phyloP scores from a whole-genome alignment of 2,113 vertebrate genomes.

The Xyliphius kryptos region DNA sequence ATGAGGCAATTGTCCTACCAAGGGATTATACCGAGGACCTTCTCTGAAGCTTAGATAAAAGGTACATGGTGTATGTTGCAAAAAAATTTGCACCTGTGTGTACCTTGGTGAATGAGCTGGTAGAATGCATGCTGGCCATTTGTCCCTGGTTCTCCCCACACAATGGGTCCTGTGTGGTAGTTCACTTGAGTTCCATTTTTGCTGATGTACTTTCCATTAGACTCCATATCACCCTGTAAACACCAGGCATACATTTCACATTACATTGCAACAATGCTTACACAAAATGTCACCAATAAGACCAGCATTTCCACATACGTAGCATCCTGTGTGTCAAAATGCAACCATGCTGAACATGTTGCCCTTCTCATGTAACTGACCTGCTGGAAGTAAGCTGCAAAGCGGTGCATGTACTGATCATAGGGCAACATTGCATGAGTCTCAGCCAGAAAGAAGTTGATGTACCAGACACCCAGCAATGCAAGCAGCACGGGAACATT shows the following conservation, averaged over 20 bases:
- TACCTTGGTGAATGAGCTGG: conserved; percentile 98
- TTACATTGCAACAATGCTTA: too few relatives aligned
- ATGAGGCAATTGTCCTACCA: too few relatives aligned
- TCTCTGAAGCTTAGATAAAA: too few relatives aligned
- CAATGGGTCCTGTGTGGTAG: conserved; percentile 87
- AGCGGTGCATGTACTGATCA: conserved; percentile 97
- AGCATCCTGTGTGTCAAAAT: background rate
- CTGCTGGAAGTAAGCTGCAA: conserved; percentile 98
- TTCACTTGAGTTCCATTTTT: conserved; percentile 78
- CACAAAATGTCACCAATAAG: background rate
- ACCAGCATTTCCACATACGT: background rate
- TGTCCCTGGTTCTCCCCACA: conserved; percentile 97
- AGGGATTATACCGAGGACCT: too few relatives aligned
- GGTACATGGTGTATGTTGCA: too few relatives aligned
- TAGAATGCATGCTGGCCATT: conserved; percentile 98
- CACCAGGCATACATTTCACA: background rate
- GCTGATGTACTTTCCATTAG: conserved; percentile 92
- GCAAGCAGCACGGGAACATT: conserved; percentile 84
- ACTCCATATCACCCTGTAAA: conserved; percentile 93
- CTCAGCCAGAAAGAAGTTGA: conserved; percentile 89
- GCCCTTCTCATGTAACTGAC: conserved; percentile 51
- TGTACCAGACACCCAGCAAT: conserved; percentile 92
- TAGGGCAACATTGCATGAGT: conserved; percentile 91
- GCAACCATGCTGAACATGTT: background rate
- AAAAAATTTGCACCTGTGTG: too few relatives aligned